Conservation (phyloP, 2,797 vertebrate genomes). For the Arremon brunneinucha region DNA sequence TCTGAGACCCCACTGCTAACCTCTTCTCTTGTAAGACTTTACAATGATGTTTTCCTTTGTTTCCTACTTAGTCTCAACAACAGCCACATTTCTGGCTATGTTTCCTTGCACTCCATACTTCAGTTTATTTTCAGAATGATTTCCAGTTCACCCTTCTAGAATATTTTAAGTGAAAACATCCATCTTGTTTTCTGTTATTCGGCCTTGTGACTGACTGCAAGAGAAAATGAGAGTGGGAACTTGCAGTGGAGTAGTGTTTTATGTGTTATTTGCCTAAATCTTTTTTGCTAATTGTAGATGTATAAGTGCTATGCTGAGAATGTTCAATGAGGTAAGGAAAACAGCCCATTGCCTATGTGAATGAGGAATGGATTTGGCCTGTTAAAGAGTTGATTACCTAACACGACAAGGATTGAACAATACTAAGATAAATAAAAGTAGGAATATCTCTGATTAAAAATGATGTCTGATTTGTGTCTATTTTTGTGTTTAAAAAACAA, state of each 20-base stretch:
- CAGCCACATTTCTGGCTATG: not conserved
- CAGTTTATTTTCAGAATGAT: not conserved
- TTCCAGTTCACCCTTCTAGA: not conserved
- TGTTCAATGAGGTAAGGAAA: not conserved
- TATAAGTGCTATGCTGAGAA: not conserved
- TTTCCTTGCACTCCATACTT: not conserved
- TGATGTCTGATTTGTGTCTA: not conserved
- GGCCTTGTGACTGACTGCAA: not conserved
- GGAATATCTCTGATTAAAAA: not conserved
- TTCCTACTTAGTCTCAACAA: not conserved
- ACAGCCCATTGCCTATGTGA: not conserved
- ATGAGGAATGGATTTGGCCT: not conserved
- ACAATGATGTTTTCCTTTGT: not conserved
- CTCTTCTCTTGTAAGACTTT: not conserved
- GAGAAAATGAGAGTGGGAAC: not conserved
- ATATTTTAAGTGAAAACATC: not conserved
- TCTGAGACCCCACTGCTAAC: not conserved
- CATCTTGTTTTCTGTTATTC: not conserved
- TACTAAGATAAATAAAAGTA: not conserved
- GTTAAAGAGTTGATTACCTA: not conserved
- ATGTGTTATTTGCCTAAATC: not conserved
- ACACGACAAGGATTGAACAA: not conserved
- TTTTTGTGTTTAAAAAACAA: constrained; percentile 10
- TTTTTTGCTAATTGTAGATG: not conserved
- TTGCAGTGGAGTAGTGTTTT: not conserved